phyloP scores from a whole-genome alignment of 2,888 invertebrate genomes.

The Automeris io region DNA sequence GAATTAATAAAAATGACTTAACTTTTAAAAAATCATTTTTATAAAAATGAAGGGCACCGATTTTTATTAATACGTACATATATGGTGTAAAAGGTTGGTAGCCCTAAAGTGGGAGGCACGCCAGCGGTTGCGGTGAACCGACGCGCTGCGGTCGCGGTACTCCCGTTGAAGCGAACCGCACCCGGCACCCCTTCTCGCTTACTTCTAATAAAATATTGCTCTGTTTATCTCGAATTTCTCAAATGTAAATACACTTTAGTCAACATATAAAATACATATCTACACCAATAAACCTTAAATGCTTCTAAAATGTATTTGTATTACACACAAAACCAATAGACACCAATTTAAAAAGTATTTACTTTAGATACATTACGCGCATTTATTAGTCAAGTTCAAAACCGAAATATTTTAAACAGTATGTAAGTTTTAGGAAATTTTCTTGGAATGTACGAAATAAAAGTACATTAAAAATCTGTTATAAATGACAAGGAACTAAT shows the following conservation, averaged over 20 bases:
- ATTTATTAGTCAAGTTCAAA: too few species aligned
- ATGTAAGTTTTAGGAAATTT: too few species aligned
- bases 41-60: too few species aligned
- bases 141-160: constrained; percentile 36
- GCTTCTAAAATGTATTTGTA: background rate
- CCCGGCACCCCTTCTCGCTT: constrained; percentile 28
- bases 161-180: constrained; percentile 21
- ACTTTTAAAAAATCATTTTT: too few species aligned
- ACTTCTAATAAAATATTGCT: constrained; percentile 26
- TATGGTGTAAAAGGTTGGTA: too few species aligned
- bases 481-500: too few species aligned
- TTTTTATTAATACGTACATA: too few species aligned
- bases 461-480: too few species aligned
- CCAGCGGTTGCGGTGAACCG: constrained; percentile 42
- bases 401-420: too few species aligned
- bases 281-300: background rate
- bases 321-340: background rate
- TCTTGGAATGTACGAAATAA: too few species aligned
- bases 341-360: background rate
- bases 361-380: background rate
- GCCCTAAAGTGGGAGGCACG: constrained; percentile 25
- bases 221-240: constrained; percentile 13
- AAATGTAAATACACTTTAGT: background rate
- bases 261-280: background rate
- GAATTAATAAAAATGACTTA: too few species aligned